phyloP scores from a whole-genome alignment of 2,797 vertebrate genomes.

The Hydrophis major region DNA sequence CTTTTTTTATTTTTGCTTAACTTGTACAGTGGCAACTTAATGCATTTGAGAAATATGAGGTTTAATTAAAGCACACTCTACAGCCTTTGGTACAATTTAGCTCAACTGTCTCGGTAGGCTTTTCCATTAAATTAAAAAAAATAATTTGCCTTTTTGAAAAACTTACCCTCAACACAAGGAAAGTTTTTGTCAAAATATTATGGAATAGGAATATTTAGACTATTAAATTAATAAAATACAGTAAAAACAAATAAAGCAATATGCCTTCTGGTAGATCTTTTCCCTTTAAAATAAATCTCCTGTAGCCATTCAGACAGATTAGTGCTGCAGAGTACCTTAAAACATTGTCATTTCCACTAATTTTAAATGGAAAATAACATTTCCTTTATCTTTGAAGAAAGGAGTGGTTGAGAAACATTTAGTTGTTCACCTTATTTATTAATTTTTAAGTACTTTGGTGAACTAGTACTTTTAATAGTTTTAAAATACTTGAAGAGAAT shows the following conservation, averaged over 20 bases:
- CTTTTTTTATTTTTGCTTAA: constrained; percentile 64
- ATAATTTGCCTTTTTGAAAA: constrained; percentile 50
- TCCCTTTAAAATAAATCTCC: constrained; percentile 56
- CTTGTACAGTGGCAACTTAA: constrained; percentile 73
- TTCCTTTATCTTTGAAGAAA: constrained; percentile 58
- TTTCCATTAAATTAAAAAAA: constrained; percentile 37
- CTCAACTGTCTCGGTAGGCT: constrained; percentile 56
- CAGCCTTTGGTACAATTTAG: constrained; percentile 67
- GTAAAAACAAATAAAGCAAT: constrained; percentile 64
- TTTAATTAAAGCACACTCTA: constrained; percentile 69
- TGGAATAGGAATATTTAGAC: constrained; percentile 55
- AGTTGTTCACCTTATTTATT: constrained; percentile 70
- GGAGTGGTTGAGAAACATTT: constrained; percentile 62
- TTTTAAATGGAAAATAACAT: constrained; percentile 51
- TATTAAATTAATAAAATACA: constrained; percentile 60
- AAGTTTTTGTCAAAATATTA: constrained; percentile 50
- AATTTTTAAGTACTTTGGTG: constrained; percentile 63
- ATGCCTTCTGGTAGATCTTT: constrained; percentile 63
- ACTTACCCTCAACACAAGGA: constrained; percentile 56
- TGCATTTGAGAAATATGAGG: constrained; percentile 67
- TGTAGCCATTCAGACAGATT: constrained; percentile 56
- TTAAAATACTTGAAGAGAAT: constrained; percentile 60
- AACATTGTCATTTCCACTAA: constrained; percentile 61
- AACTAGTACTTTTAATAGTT: constrained; percentile 56
- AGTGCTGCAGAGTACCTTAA: constrained; percentile 66